Evolutionary conservation across 2,113 vertebrate genomes (phyloP).

Genomic region (Hippocampus abdominalis): DNA sequence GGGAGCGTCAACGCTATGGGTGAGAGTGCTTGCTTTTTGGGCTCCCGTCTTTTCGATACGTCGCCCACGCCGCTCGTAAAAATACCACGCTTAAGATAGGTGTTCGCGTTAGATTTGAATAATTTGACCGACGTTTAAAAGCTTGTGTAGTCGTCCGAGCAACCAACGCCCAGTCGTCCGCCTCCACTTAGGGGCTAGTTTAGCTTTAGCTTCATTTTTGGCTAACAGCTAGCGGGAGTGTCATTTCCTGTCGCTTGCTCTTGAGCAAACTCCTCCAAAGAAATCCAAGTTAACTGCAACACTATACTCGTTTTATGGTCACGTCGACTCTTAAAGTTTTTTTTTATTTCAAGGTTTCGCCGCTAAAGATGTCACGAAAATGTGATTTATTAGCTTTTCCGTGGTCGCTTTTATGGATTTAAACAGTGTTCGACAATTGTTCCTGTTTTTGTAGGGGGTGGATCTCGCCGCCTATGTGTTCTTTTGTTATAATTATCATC

Average conservation of each 20-base stretch:
- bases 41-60: background rate
- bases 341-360: background rate
- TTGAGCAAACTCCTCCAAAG: constrained; percentile 18
- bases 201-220: constrained; percentile 37
- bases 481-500: background rate
- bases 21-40: constrained; percentile 48
- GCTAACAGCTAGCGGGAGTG: constrained; percentile 52
- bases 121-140: constrained; percentile 5
- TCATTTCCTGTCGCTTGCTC: constrained; percentile 62
- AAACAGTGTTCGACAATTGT: constrained; percentile 22
- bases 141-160: constrained; percentile 60
- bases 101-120: background rate
- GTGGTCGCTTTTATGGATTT: constrained; percentile 10
- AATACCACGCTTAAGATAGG: background rate
- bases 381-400: background rate
- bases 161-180: constrained; percentile 72
- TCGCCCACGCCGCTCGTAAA: background rate
- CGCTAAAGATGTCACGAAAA: background rate
- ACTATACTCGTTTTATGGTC: background rate
- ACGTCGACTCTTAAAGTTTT: background rate
- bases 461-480: background rate
- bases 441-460: constrained; percentile 5
- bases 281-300: background rate
- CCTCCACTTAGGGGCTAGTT: constrained; percentile 45
- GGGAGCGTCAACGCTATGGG: constrained; percentile 74